Percentiles rank a stretch among this genome's conserved stretches.
phyloP scores from a whole-genome alignment of 2,113 vertebrate genomes.

The Gorsachius goisagi region DNA sequence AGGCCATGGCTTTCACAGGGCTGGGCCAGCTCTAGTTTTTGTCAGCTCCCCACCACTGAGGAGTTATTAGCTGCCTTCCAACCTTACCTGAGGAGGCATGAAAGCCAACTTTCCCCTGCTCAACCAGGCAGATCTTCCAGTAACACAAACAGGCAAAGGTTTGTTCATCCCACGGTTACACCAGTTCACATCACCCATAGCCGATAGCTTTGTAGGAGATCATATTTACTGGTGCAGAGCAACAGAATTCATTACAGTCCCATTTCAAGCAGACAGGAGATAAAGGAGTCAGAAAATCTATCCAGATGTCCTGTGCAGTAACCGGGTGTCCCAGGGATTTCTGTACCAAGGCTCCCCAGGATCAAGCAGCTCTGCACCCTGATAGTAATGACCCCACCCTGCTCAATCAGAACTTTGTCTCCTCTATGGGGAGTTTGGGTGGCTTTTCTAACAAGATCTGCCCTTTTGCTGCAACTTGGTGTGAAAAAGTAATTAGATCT shows the following conservation, averaged over 20 bases:
- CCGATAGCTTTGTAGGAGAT: neutral
- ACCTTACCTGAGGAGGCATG: neutral
- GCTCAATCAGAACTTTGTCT: neutral
- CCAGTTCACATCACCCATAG: neutral
- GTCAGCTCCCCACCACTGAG: neutral
- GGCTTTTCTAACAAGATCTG: neutral
- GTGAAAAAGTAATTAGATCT: neutral
- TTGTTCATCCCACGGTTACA: neutral
- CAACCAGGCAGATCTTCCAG: neutral
- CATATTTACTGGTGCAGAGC: neutral
- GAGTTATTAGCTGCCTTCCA: neutral
- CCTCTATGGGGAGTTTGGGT: neutral
- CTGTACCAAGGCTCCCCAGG: neutral
- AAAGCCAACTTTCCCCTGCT: neutral
- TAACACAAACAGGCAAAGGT: neutral
- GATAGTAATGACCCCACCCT: accelerated
- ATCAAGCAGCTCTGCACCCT: neutral
- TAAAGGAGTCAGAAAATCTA: neutral
- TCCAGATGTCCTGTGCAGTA: neutral
- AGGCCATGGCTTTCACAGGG: neutral
- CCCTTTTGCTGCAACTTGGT: neutral
- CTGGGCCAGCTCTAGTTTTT: neutral
- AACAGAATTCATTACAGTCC: neutral
- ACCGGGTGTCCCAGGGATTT: neutral
- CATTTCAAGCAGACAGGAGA: neutral